A percentile compares a stretch with the other conserved stretches of the same genome.
Evolutionary conservation across 2,888 invertebrate species (phyloP).

Genomic region (Hemaris fuciformis): DNA sequence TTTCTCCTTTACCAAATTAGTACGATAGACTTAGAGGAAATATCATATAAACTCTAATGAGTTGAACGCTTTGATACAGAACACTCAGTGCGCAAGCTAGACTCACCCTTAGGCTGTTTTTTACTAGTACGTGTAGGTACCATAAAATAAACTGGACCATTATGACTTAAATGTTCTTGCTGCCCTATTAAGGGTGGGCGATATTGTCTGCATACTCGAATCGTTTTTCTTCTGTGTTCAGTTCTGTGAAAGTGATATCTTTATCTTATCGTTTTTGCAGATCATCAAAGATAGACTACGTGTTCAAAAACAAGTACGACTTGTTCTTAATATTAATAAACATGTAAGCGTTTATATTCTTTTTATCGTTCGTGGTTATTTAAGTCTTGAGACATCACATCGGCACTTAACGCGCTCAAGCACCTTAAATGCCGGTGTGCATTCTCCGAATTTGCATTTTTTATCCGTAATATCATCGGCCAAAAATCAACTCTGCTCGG

Average conservation of each 20-base stretch:
- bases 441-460: not conserved
- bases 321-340: conserved; percentile 2
- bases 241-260: conserved; percentile 23
- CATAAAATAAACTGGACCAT: conserved; percentile 17
- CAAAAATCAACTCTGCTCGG: too few species aligned
- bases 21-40: too few species aligned
- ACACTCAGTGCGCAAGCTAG: not conserved
- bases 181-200: conserved; percentile 20
- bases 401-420: not conserved
- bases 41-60: too few species aligned
- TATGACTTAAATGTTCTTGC: conserved; percentile 19
- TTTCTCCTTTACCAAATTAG: too few species aligned
- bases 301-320: not conserved
- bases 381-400: not conserved
- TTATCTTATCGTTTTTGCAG: conserved; percentile 17
- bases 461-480: too few species aligned
- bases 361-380: not conserved
- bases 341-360: not conserved
- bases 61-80: too few species aligned
- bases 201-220: conserved; percentile 19
- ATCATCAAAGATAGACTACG: conserved; percentile 4
- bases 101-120: not conserved
- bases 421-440: too few species aligned
- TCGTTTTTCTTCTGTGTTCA: conserved; percentile 18
- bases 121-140: conserved; percentile 10